Evolutionary conservation across 2,797 vertebrate genomes (phyloP).

Genomic region (Acanthis flammea): DNA sequence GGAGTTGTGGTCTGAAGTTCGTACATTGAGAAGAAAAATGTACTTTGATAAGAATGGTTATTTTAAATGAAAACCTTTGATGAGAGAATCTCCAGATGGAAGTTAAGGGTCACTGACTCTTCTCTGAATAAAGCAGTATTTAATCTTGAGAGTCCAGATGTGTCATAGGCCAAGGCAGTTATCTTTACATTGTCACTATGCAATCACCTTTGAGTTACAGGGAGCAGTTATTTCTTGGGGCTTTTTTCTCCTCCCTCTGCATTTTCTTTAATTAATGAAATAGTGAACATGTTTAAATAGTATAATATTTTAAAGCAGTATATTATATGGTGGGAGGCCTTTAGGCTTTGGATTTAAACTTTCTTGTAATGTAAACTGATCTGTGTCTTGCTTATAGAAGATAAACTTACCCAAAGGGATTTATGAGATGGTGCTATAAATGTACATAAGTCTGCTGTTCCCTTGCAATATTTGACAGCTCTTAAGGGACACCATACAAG

Average conservation of each 20-base stretch:
- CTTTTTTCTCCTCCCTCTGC: neutral
- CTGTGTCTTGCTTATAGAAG: conserved; percentile 33
- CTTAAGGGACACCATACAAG: conserved; percentile 23
- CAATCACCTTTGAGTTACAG: neutral
- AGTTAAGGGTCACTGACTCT: neutral
- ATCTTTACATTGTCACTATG: neutral
- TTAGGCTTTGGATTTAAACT: neutral
- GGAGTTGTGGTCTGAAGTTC: neutral
- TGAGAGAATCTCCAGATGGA: neutral
- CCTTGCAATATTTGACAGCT: conserved; percentile 25
- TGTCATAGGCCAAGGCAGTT: neutral
- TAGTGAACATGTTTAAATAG: neutral
- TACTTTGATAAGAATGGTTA: neutral
- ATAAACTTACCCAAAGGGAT: conserved; percentile 24
- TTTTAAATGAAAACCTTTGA: neutral
- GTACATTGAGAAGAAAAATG: neutral
- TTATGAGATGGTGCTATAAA: conserved; percentile 52
- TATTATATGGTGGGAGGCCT: neutral
- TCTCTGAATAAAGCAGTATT: neutral
- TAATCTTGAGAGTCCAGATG: neutral
- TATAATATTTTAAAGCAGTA: neutral
- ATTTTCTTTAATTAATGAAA: neutral
- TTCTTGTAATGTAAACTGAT: conserved; percentile 13
- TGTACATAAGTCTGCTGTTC: conserved; percentile 2
- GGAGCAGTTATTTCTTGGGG: neutral